Conservation (phyloP, 2,113 vertebrate species). For the Stegastes partitus region DNA sequence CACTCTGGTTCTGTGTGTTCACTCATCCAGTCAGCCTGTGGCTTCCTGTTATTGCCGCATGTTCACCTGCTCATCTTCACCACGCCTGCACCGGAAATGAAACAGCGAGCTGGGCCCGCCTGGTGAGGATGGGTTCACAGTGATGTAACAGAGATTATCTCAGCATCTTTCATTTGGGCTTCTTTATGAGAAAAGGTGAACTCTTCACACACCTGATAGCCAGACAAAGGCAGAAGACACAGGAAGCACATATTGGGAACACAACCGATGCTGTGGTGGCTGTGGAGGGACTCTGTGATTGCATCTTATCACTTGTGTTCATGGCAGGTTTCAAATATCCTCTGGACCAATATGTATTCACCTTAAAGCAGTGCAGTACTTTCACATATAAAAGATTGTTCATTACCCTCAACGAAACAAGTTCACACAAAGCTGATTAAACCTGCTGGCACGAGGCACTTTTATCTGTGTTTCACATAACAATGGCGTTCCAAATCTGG, state of each 20-base stretch:
- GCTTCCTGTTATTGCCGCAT: constrained; percentile 39
- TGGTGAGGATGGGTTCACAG: not conserved
- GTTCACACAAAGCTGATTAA: no score
- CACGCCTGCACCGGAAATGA: constrained; percentile 68
- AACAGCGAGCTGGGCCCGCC: not conserved
- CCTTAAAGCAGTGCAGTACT: not conserved
- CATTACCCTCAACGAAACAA: no score
- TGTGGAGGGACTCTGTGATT: not conserved
- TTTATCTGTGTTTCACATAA: no score
- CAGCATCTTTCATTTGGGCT: constrained; percentile 35
- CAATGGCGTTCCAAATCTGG: no score
- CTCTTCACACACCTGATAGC: constrained; percentile 26
- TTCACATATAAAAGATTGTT: no score
- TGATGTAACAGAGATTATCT: constrained; percentile 43
- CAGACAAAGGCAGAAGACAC: not conserved
- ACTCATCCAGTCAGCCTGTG: not conserved
- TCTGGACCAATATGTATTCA: not conserved
- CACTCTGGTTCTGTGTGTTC: not conserved
- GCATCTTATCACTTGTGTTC: not conserved
- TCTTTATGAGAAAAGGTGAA: constrained; percentile 47
- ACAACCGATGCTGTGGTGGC: not conserved
- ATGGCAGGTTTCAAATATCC: not conserved
- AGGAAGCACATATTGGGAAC: not conserved
- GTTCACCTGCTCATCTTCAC: constrained; percentile 1
- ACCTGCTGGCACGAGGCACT: no score